Evolutionary conservation across 2,888 invertebrate genomes (phyloP), one percentile per base, ranked within the genome.

Genomic region (Arctia plantaginis): DNA sequence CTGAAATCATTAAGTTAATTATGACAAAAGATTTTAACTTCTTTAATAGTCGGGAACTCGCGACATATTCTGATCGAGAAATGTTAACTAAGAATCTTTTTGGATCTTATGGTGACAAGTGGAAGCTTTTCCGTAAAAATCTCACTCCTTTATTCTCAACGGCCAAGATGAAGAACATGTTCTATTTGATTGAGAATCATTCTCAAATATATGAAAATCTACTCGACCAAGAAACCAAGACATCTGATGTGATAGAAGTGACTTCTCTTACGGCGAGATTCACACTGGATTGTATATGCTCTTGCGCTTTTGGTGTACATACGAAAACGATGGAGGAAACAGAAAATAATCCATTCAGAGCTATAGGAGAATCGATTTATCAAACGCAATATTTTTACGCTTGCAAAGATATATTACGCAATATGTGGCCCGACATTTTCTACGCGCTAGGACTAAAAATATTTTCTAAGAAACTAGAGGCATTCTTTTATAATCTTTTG

Each of bases 111-210:
- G 94, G 94, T 0, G 92, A 93, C 77, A 77, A 81, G 3, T 94
- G 94, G 94, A 92, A 90, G 69, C 88, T 92, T 0, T 65, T 90
- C 3, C 83, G 94, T 0, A 93, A 93, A 77, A 92, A 93, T 72
- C 73, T 92, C 20, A 91, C 91, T 0, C 92, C 92, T 0, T 73
- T 94, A 0, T 94, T 94, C 79, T 89, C 94, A 0, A 88, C 92
- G 0, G 83, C 90, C 0, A 94, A 93, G 80, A 92, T 93, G 88
- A 93, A 90, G 77, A 92, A 88, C 30, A 94, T 94, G 94, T 94
- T 93, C 69, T 82, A 90, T 74, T 78, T 93, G 15, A 89, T 94
- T 10, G 85, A 88, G 69, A 87, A 88, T 10, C 90, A 90, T 69
- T 74, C 87, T 0, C 72, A 80, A 15, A 78, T 78, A 0, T 88